Conservation (phyloP, 92 coral and sea anemone genomes). For the Bergia sp. region DNA sequence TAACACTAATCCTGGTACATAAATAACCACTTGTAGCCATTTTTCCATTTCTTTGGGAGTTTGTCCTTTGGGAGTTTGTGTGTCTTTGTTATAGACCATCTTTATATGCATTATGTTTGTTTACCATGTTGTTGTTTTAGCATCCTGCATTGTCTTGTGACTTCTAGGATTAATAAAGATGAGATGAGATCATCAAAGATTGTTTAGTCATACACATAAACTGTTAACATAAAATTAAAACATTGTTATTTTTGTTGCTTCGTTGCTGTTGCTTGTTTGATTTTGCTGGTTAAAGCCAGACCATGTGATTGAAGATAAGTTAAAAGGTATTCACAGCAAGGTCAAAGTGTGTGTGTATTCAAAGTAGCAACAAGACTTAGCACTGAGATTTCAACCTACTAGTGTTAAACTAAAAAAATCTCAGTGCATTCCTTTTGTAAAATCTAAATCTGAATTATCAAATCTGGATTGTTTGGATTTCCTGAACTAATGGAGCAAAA, state of each 20-base stretch:
- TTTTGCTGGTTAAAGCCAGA: background rate
- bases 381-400: no score
- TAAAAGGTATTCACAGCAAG: background rate
- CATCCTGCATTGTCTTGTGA: no score
- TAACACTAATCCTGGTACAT: background rate
- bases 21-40: background rate
- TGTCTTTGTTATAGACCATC: background rate
- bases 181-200: background rate
- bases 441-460: no score
- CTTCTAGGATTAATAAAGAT: no score
- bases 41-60: background rate
- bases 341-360: background rate
- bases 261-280: background rate
- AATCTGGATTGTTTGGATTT: no score
- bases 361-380: no score
- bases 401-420: no score
- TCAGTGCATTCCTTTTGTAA: no score
- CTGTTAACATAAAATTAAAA: no score
- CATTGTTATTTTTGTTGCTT: no score
- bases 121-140: background rate
- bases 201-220: background rate
- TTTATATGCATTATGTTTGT: background rate
- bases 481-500: no score
- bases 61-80: slow-evolving; percentile 2
- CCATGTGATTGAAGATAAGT: background rate